Evolutionary conservation across 2,797 vertebrate genomes (phyloP), one percentile per base, ranked within the genome.

Genomic region (Esox lucius): DNA sequence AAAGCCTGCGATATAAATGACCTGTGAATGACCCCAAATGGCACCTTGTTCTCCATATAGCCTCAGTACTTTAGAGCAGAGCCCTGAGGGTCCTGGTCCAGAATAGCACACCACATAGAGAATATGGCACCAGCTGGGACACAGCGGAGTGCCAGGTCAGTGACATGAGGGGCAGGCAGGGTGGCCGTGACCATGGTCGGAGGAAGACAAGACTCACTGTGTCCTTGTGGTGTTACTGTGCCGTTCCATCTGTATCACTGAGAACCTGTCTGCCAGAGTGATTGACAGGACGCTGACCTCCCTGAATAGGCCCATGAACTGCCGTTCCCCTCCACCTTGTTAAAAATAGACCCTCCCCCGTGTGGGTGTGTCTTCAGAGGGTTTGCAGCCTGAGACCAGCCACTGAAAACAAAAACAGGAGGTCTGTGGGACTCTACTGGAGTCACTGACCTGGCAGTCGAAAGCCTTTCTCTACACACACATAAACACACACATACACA

Each of bases 171-270:
- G 1, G 81, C 78, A 85, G 84, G 82, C 76, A 67, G 79, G 79
- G 83, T 87, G 81, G 81, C 17, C 24, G 75, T 80, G 86, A 89
- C 86, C 87, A 84, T 80, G 83, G 76, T 74, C 72, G 39, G 84
- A 79, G 86, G 82, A 88, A 91, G 91, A 90, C 86, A 89, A 89
- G 92, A 87, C 89, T 84, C 79, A 64, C 84, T 49, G 51, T 48
- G 77, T 62, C 76, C 51, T 56, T 19, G 16, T 24, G 53, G 6
- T 59, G n/a, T n/a, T 59, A 80, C 75, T 80, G 88, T 80, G 90
- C 94, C 92, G 91, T 93, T 94, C 92, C 78, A 74, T 85, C 73
- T 81, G 71, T 91, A 89, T 92, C 90, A 90, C 83, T 65, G 81
- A 84, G 81, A 82, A 85, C 78, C 88, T 87, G 88, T 92, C 90